These are phyloP conservation scores for Ischnura elegans DNA, from an alignment of 2,888 invertebrate species.

Conservation along the genomic window DNA sequence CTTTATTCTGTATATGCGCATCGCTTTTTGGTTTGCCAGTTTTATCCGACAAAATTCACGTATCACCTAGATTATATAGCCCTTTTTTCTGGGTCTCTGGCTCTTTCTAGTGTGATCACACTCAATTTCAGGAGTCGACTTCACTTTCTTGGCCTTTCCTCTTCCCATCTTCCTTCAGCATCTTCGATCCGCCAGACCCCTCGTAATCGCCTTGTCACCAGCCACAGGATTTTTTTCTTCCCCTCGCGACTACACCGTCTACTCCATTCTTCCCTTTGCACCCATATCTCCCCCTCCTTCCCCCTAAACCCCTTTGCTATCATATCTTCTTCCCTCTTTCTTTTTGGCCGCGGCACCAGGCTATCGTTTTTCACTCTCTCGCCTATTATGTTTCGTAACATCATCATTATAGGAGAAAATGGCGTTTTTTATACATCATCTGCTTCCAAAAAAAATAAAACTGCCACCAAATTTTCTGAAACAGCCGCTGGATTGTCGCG, in stretches of 20 bases:
- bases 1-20: too few species aligned
- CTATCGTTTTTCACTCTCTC: slow-evolving; percentile 18
- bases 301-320: background rate
- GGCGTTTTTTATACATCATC: background rate
- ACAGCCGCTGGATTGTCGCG: slow-evolving; percentile 20
- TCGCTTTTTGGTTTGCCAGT: too few species aligned
- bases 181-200: slow-evolving; percentile 41
- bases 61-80: too few species aligned
- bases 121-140: background rate
- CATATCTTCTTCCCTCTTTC: slow-evolving; percentile 5
- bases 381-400: slow-evolving; percentile 31
- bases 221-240: background rate
- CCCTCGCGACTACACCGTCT: background rate
- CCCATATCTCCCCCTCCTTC: background rate
- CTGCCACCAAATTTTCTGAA: background rate
- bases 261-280: background rate
- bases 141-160: background rate
- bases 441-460: background rate
- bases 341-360: background rate
- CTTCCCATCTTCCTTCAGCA: background rate
- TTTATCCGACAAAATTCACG: too few species aligned
- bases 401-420: slow-evolving; percentile 26
- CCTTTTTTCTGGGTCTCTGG: too few species aligned
- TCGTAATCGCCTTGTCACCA: slow-evolving; percentile 2
- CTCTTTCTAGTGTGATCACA: too few species aligned